Percentiles rank a stretch among this genome's conserved stretches.
Conservation (phyloP, 2,888 invertebrate species). For the Noctua pronuba region DNA sequence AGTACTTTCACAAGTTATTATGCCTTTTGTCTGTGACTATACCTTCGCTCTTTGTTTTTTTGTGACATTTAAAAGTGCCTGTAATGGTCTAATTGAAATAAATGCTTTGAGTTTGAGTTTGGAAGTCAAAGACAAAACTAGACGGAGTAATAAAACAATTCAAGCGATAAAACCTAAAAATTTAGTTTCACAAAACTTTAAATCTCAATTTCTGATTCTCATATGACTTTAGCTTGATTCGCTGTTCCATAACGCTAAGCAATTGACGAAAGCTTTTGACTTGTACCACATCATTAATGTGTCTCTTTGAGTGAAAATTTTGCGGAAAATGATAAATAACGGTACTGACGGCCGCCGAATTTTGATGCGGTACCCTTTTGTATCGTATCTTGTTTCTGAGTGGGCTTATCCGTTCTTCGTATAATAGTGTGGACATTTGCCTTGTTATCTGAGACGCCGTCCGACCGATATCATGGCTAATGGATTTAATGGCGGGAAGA, state of each 20-base stretch:
- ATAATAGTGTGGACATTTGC: conserved; percentile 82
- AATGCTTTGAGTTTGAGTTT: no score
- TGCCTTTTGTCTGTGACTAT: no score
- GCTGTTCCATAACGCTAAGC: no score
- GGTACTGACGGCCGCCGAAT: conserved; percentile 83
- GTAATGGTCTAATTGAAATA: no score
- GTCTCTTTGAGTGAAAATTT: conserved; percentile 86
- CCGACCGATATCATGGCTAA: conserved; percentile 73
- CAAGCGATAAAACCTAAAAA: not conserved
- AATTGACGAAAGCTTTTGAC: conserved; percentile 30
- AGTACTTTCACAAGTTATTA: no score
- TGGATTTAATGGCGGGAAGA: conserved; percentile 70
- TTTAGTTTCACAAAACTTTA: not conserved
- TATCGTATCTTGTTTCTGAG: conserved; percentile 88
- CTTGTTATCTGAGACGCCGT: conserved; percentile 72
- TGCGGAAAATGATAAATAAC: conserved; percentile 88
- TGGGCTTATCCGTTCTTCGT: conserved; percentile 83
- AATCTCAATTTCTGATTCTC: not conserved
- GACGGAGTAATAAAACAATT: not conserved
- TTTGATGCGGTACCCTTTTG: conserved; percentile 87
- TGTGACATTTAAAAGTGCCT: no score
- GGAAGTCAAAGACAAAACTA: not conserved
- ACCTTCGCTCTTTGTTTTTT: no score
- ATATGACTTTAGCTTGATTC: not conserved
- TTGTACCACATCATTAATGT: conserved; percentile 73